These are phyloP conservation scores for Rhizomys pruinosus DNA, from an alignment of 2,113 vertebrate genomes.

Conservation along the genomic window DNA sequence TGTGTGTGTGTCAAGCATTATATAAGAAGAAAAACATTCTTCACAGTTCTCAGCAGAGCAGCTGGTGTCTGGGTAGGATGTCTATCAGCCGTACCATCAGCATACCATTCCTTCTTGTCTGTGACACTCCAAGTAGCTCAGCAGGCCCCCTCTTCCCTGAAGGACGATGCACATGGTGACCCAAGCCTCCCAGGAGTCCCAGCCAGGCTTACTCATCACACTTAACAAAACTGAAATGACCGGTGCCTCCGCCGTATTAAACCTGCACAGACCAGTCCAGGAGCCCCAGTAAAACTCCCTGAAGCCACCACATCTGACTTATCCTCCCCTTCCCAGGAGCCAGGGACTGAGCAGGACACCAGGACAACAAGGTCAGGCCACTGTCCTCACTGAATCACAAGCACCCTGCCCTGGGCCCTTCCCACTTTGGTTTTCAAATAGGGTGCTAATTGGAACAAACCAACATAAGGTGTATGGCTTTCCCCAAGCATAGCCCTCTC, in stretches of 20 bases:
- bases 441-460: not conserved
- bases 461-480: not conserved
- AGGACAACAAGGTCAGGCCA: not conserved
- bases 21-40: not conserved
- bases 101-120: not conserved
- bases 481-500: not conserved
- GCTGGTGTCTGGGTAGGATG: not conserved
- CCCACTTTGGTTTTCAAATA: not conserved
- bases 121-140: not conserved
- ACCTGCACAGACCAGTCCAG: slow-evolving; percentile 31
- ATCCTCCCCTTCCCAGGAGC: not conserved
- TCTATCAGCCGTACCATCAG: not conserved
- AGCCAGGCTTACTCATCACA: not conserved
- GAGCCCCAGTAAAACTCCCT: not conserved
- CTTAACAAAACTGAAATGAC: not conserved
- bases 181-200: not conserved
- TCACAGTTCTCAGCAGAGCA: not conserved
- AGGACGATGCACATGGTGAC: not conserved
- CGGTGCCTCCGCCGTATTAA: slow-evolving; percentile 3
- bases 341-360: not conserved
- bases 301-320: not conserved
- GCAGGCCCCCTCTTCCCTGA: not conserved
- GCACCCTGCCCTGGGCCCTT: not conserved
- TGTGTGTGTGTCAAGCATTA: not conserved
- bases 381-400: not conserved